A percentile compares a stretch with the other conserved stretches of the same genome.
phyloP scores from a whole-genome alignment of 2,888 invertebrate genomes.

The Lottia gigantea region DNA sequence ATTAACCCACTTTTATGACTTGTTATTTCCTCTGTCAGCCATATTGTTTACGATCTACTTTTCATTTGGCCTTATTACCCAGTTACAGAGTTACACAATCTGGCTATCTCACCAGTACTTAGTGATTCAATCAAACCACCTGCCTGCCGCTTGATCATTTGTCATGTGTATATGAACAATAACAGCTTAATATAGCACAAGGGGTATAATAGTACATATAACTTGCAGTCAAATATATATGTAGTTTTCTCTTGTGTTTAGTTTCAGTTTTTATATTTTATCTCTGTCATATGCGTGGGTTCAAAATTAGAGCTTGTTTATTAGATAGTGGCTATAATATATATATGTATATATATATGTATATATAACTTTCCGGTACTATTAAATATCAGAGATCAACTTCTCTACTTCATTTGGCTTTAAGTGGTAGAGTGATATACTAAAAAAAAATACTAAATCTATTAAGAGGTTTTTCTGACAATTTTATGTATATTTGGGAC shows the following conservation, averaged over 20 bases:
- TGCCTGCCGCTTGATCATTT: neutral
- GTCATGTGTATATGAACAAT: too few relatives aligned
- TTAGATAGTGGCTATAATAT: too few relatives aligned
- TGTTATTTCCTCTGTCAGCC: neutral
- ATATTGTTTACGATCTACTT: conserved; percentile 4
- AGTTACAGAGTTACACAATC: neutral
- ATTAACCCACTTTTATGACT: too few relatives aligned
- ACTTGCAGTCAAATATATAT: neutral
- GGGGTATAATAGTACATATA: neutral
- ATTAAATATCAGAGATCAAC: too few relatives aligned
- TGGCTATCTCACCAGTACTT: too few relatives aligned
- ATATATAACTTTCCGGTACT: too few relatives aligned
- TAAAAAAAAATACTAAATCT: too few relatives aligned
- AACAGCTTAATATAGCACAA: neutral
- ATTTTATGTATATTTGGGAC: too few relatives aligned
- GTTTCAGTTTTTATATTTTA: neutral
- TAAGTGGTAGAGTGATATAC: too few relatives aligned
- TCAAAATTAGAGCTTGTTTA: neutral
- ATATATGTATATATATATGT: too few relatives aligned
- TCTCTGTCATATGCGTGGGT: neutral
- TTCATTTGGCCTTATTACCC: neutral
- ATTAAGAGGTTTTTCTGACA: too few relatives aligned
- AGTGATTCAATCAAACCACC: neutral
- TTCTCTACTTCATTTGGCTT: too few relatives aligned
- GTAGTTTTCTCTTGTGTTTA: neutral